These are phyloP conservation scores for Parotia lawesii DNA, from an alignment of 2,113 vertebrate species.

Conservation along the genomic window DNA sequence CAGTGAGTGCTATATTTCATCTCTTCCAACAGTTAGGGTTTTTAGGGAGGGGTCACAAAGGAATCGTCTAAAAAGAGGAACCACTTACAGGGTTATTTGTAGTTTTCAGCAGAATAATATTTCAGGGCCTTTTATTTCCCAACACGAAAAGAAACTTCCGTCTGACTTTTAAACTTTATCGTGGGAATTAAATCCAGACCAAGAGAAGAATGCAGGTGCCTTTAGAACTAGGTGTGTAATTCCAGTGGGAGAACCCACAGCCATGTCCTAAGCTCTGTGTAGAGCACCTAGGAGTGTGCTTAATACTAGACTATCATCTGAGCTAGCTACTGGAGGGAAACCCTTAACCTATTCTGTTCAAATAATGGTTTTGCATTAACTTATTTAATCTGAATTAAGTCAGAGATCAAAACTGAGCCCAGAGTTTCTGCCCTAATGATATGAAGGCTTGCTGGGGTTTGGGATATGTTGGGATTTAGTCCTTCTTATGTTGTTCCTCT, in stretches of 20 bases:
- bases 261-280: neutral
- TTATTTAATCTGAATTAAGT: neutral
- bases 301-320: neutral
- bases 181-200: neutral
- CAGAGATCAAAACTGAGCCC: neutral
- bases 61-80: neutral
- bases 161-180: neutral
- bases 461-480: neutral
- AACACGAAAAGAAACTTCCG: neutral
- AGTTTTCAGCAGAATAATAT: neutral
- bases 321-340: neutral
- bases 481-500: neutral
- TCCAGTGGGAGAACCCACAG: neutral
- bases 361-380: neutral
- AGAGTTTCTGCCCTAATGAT: neutral
- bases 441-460: neutral
- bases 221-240: neutral
- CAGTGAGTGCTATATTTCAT: neutral
- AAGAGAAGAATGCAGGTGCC: neutral
- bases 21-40: neutral
- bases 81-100: neutral
- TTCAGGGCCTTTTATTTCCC: neutral
- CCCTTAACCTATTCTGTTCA: neutral
- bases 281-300: neutral
- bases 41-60: neutral